Conservation (phyloP, 1,140 invertebrate genomes). For the Trialeurodes vaporariorum region DNA sequence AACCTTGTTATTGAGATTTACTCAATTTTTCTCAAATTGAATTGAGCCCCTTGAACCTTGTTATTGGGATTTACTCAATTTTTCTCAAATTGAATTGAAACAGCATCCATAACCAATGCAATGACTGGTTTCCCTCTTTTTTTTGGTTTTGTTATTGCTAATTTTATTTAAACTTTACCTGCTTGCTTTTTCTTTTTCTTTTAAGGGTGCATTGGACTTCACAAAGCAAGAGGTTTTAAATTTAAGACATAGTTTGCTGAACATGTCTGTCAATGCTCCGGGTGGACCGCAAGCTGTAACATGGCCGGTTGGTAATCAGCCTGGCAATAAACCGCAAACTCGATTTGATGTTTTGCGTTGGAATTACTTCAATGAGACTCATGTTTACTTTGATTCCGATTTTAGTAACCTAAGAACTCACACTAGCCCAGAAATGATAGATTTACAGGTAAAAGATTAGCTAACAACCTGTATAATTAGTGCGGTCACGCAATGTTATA, state of each 20-base stretch:
- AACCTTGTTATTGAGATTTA: too few species aligned
- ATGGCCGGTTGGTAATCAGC: conserved; percentile 73
- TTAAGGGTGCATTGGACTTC: conserved; percentile 20
- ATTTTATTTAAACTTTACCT: too few species aligned
- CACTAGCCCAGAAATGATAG: conserved; percentile 45
- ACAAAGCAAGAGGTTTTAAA: conserved; percentile 20
- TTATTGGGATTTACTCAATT: too few species aligned
- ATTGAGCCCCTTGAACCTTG: too few species aligned
- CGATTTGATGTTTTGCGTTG: conserved; percentile 78
- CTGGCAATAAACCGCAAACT: conserved; percentile 49
- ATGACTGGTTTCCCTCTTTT: too few species aligned
- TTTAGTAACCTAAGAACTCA: conserved; percentile 45
- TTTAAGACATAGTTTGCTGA: conserved; percentile 31
- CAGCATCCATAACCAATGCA: too few species aligned
- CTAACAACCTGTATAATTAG: too few species aligned
- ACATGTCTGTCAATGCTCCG: conserved; percentile 33
- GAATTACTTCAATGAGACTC: conserved; percentile 72
- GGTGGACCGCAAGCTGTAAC: conserved; percentile 27
- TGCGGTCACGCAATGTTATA: too few species aligned
- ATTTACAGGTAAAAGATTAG: conserved; percentile 50
- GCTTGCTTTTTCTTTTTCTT: too few species aligned
- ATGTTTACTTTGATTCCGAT: conserved; percentile 61
- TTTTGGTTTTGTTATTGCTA: too few species aligned
- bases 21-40: too few species aligned
- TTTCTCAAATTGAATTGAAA: too few species aligned